Percentiles rank a stretch among this genome's conserved stretches.
Evolutionary conservation across 1,140 invertebrate species (phyloP).

Genomic region (Danaus melanippus): DNA sequence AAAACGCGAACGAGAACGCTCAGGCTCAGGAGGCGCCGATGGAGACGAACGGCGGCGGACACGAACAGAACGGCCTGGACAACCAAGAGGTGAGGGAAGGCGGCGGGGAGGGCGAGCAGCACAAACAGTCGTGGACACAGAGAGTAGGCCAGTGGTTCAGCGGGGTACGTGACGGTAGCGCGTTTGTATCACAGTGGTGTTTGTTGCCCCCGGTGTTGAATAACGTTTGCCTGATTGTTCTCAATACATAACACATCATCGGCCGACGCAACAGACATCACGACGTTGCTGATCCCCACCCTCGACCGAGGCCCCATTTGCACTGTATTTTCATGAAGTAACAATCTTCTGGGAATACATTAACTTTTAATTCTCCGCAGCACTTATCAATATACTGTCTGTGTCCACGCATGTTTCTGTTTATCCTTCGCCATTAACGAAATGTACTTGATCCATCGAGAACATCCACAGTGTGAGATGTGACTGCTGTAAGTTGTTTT

Average conservation of each 20-base stretch:
- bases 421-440: constrained; percentile 34
- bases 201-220: constrained; percentile 36
- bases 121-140: constrained; percentile 77
- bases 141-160: constrained; percentile 78
- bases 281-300: constrained; percentile 46
- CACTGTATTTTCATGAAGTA: constrained; percentile 45
- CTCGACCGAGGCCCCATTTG: constrained; percentile 65
- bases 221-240: background rate
- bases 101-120: constrained; percentile 63
- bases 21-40: constrained; percentile 66
- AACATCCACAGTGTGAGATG: constrained; percentile 25
- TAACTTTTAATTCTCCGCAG: constrained; percentile 36
- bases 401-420: constrained; percentile 70
- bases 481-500: constrained; percentile 24
- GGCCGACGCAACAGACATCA: constrained; percentile 48
- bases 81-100: constrained; percentile 72
- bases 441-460: constrained; percentile 30
- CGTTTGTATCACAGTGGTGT: constrained; percentile 49
- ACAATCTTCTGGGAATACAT: constrained; percentile 28
- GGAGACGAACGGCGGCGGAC: constrained; percentile 55
- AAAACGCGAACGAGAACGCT: constrained; percentile 61
- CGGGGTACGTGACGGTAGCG: constrained; percentile 74
- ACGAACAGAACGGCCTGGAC: constrained; percentile 59
- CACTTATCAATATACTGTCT: constrained; percentile 37
- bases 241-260: too few relatives aligned